Base-by-base conservation (phyloP, 2,113 vertebrate genomes). In the Xiphophorus couchianus region DNA sequence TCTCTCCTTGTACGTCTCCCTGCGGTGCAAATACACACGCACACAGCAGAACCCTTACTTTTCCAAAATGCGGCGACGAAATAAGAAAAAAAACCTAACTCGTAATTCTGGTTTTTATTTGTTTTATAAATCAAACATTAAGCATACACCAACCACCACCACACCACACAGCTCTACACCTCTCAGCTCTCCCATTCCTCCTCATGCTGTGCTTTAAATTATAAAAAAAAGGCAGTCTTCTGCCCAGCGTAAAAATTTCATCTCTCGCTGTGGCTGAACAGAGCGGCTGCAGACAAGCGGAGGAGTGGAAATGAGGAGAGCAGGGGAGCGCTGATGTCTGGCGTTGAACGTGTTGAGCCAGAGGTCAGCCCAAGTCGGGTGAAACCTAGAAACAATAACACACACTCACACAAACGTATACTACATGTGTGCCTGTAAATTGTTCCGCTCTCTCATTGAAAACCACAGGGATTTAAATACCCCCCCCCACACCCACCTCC, bases 281-380 rank as follows among this genome's bases (percentile, higher is more conserved):
- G 86, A 88, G 84, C 75, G 5, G 76, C 63, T 81, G 89, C 87
- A 88, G 86, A 89, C 87, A 19, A 84, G 87, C 71, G 81, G 83
- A 92, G 86, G 90, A 89, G 86, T 88, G 91, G 88, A 91, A 91
- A 91, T 84, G 87, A 90, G 86, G 75, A 84, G 81, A 88, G 84
- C 74, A 84, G 85, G 80, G 84, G 76, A 86, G 83, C 79, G 51
- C 17, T 58, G 80, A 82, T 90, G 90, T 91, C 91, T 89, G 82
- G 84, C 63, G 76, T 82, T 64, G 88, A 92, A 89, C 86, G 84
- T 91, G 91, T 86, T 13, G 77, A 86, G 86, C 78, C 87, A 84
- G 85, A 91, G 90, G 91, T 92, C 91, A 89, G 69, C 83, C 64
- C 30, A 82, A 82, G 86, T 84, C 84, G 35, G 60, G 72, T 63